A percentile compares a stretch with the other conserved stretches of the same genome.
Evolutionary conservation across 2,113 vertebrate genomes (phyloP).

Genomic region (Himantopus leucocephalus): DNA sequence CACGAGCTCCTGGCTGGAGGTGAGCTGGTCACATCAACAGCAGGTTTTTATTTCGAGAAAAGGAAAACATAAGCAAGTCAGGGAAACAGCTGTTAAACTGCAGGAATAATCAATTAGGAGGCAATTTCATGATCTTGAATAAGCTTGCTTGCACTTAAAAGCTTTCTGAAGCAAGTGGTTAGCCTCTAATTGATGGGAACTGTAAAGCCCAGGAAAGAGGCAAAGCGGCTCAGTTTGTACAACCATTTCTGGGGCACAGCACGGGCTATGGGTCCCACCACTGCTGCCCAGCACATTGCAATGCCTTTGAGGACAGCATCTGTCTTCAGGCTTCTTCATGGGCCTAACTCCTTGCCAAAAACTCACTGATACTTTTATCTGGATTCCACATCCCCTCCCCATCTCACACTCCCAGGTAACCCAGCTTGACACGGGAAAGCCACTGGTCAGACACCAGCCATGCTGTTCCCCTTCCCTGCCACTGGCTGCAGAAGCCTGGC

Average conservation of each 20-base stretch:
- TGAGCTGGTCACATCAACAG: neutral
- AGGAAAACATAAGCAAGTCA: neutral
- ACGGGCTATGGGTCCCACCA: too few species aligned
- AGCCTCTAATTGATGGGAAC: conserved; percentile 32
- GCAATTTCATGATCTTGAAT: conserved; percentile 48
- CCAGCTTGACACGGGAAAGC: neutral
- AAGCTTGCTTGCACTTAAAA: conserved; percentile 42
- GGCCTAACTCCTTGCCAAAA: neutral
- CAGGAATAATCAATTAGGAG: conserved; percentile 62
- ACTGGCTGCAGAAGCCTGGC: neutral
- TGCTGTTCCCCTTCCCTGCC: neutral
- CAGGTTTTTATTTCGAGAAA: neutral
- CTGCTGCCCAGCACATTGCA: neutral
- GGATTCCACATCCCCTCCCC: neutral
- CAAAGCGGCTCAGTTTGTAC: neutral
- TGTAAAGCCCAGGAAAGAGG: neutral
- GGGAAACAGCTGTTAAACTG: conserved; percentile 56
- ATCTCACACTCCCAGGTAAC: neutral
- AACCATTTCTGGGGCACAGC: neutral
- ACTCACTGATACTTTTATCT: neutral
- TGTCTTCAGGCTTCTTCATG: neutral
- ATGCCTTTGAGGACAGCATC: neutral
- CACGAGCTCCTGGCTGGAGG: conserved; percentile 6
- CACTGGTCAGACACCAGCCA: neutral
- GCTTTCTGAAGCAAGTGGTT: conserved; percentile 47